Conservation (phyloP, 2,797 vertebrate genomes). For the Antrozous pallidus region DNA sequence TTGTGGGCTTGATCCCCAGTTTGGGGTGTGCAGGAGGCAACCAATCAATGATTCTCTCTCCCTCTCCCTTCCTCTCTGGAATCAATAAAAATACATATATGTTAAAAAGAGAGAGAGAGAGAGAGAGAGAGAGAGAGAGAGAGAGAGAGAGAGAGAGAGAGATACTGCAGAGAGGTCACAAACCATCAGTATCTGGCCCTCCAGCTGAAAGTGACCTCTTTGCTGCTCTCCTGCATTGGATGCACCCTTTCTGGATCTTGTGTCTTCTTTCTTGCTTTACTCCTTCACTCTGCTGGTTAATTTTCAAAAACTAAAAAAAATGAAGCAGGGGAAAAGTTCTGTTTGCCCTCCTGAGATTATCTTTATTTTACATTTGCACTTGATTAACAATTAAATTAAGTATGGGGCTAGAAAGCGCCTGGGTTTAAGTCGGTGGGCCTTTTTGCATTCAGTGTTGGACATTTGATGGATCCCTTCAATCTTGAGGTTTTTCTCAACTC, state of each 20-base stretch:
- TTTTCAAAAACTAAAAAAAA: background rate
- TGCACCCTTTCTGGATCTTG: background rate
- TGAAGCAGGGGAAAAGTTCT: background rate
- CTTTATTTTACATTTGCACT: background rate
- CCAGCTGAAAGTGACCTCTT: background rate
- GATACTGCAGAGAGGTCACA: background rate
- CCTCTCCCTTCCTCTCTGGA: too few relatives aligned
- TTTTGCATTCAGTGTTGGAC: background rate
- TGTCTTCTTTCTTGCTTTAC: background rate
- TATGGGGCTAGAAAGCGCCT: background rate
- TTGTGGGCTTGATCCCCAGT: too few relatives aligned
- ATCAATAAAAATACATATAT: too few relatives aligned
- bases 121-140: too few relatives aligned
- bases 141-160: too few relatives aligned
- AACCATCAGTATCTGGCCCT: background rate
- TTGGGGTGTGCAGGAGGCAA: too few relatives aligned
- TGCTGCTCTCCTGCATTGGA: rapidly evolving
- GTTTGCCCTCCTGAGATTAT: background rate
- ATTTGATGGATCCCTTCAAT: background rate
- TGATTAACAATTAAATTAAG: too few relatives aligned
- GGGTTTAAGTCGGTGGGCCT: background rate
- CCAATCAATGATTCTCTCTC: too few relatives aligned
- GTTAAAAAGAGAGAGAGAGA: too few relatives aligned
- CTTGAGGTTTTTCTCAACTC: background rate
- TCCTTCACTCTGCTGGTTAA: background rate